A percentile compares a stretch with the other conserved stretches of the same genome.
Conservation (phyloP, 2,113 vertebrate species). For the Synodontis membranacea region DNA sequence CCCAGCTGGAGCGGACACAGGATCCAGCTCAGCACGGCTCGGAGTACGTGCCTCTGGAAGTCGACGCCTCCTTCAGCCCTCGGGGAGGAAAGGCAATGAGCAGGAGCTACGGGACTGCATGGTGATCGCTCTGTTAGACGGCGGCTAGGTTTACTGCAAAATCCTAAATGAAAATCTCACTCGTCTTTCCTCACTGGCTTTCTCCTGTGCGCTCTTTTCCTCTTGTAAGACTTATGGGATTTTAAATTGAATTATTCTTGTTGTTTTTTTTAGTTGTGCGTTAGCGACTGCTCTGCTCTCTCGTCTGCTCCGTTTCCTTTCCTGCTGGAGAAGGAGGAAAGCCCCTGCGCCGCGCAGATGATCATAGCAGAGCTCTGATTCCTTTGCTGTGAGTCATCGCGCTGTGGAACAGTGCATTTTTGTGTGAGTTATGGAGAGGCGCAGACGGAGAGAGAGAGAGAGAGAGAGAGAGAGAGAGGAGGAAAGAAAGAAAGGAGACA, state of each 20-base stretch:
- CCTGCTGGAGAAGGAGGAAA: constrained; percentile 52
- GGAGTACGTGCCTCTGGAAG: constrained; percentile 4
- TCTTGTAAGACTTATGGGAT: constrained; percentile 4
- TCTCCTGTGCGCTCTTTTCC: not conserved
- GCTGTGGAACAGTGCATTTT: constrained; percentile 57
- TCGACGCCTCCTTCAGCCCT: constrained; percentile 39
- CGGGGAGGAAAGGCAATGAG: constrained; percentile 27
- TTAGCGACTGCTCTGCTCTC: not conserved
- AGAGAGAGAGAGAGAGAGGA: not conserved
- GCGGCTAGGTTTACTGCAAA: not conserved
- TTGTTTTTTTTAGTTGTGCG: not conserved
- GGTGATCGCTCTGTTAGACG: constrained; percentile 34
- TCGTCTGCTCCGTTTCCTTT: constrained; percentile 46
- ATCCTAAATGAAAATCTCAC: not conserved
- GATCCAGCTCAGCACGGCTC: constrained; percentile 20
- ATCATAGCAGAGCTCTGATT: constrained; percentile 55
- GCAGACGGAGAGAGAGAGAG: constrained; percentile 28
- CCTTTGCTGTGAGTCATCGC: constrained; percentile 56
- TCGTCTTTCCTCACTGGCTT: not conserved
- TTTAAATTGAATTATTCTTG: not conserved
- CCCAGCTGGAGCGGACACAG: constrained; percentile 21
- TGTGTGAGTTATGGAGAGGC: constrained; percentile 54
- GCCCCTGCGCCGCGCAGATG: constrained; percentile 52
- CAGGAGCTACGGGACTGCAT: constrained; percentile 53
- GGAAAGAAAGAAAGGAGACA: constrained; percentile 4